A percentile compares a stretch with the other conserved stretches of the same genome.
Evolutionary conservation across 37 sponge, comb jelly and placozoan species (phyloP).

Genomic region (Ephydatia muelleri): DNA sequence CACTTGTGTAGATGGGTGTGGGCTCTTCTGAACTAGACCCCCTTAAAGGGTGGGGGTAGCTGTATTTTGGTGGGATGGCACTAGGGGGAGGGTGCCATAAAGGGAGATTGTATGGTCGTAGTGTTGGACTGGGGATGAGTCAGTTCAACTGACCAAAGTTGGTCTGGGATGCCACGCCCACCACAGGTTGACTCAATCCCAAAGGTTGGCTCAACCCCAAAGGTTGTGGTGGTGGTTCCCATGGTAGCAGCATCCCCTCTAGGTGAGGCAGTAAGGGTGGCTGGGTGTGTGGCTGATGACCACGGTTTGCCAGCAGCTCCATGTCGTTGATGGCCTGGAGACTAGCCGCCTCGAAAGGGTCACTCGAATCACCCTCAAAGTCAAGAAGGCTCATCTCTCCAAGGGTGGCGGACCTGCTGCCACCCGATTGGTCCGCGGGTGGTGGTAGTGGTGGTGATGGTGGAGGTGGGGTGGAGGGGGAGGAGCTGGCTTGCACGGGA

Average conservation of each 20-base stretch:
- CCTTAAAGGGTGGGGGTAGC: not conserved
- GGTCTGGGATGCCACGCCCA: not conserved
- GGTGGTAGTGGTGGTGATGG: no score
- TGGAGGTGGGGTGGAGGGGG: no score
- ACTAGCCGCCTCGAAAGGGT: conserved; percentile 75
- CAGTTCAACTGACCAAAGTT: not conserved
- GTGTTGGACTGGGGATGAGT: not conserved
- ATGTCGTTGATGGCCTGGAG: conserved; percentile 77
- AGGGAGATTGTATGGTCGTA: not conserved
- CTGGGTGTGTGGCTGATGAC: no score
- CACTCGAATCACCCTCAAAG: conserved; percentile 35
- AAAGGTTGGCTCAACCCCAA: no score
- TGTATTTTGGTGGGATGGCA: not conserved
- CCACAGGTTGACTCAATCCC: no score
- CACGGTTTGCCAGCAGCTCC: conserved; percentile 66
- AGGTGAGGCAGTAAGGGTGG: conserved; percentile 28
- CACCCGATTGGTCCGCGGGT: no score
- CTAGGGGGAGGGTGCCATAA: conserved; percentile 8
- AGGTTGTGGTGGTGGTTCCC: not conserved
- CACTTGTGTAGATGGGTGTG: no score
- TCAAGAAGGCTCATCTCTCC: conserved; percentile 53
- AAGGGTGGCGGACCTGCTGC: no score
- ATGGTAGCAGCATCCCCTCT: not conserved
- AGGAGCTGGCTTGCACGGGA: no score
- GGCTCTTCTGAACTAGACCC: not conserved